Conservation (phyloP, 2,113 vertebrate species). For the Oncorhynchus gorbuscha region DNA sequence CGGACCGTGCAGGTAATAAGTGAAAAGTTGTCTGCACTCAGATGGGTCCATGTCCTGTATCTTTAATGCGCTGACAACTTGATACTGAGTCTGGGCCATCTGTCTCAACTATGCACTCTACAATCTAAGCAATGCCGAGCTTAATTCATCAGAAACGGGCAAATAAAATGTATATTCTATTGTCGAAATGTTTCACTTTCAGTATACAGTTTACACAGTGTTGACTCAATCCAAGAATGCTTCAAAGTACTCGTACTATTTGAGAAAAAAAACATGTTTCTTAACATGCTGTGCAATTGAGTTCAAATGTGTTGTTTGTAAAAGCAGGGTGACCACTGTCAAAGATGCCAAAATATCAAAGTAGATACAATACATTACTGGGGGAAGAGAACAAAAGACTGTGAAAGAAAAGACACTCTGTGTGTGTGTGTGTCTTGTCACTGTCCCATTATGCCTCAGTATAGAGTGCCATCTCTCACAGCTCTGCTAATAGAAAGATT, state of each 20-base stretch:
- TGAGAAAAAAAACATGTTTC: no score
- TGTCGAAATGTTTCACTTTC: background rate
- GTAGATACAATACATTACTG: background rate
- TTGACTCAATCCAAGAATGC: background rate
- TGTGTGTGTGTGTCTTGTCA: slow-evolving; percentile 32
- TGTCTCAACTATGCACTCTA: background rate
- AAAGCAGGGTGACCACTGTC: background rate
- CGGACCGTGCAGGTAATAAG: background rate
- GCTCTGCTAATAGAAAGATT: slow-evolving; percentile 91
- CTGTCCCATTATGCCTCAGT: slow-evolving; percentile 60
- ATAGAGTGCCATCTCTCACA: slow-evolving; percentile 86
- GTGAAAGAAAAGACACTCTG: background rate
- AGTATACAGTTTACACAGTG: background rate
- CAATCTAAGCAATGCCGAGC: no score
- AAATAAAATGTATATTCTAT: background rate
- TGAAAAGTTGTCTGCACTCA: background rate
- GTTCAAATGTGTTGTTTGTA: background rate
- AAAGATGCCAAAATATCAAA: background rate
- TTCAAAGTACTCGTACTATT: background rate
- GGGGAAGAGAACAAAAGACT: background rate
- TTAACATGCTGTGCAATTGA: background rate
- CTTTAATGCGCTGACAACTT: background rate
- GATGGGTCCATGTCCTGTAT: background rate
- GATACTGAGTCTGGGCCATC: background rate
- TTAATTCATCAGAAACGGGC: background rate